Percentiles rank a stretch among this genome's conserved stretches.
Conservation (phyloP, 2,113 vertebrate species). For the Rhegmatorhina hoffmannsi region DNA sequence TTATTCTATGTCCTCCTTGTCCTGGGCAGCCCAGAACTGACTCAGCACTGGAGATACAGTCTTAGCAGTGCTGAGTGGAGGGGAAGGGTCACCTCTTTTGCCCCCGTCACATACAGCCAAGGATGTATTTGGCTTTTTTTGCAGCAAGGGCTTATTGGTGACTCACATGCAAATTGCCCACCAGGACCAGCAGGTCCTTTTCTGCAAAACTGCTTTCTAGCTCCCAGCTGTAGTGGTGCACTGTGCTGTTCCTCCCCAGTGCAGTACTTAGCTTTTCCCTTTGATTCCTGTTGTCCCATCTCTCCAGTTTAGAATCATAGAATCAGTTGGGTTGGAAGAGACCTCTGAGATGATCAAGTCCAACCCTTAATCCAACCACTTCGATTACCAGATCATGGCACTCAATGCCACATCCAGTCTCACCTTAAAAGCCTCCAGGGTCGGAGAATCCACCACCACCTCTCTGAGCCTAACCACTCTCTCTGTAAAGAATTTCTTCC, state of each 20-base stretch:
- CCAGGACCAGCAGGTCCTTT: neutral
- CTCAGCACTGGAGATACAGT: neutral
- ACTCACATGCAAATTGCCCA: neutral
- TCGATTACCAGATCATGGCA: no score
- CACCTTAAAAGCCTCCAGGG: no score
- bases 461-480: no score
- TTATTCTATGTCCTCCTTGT: neutral
- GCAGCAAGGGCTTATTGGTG: neutral
- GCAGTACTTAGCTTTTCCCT: neutral
- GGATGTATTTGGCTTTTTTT: neutral
- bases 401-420: no score
- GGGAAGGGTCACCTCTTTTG: neutral
- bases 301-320: neutral
- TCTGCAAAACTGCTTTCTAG: neutral
- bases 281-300: neutral
- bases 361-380: no score
- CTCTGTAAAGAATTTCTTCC: no score
- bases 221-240: neutral
- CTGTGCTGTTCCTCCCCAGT: accelerated
- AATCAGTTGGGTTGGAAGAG: no score
- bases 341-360: no score
- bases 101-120: neutral
- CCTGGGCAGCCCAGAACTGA: neutral
- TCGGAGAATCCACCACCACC: no score
- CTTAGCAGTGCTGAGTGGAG: neutral